phyloP scores from a whole-genome alignment of 30 jellyfish, hydroid and myxozoan genomes.

The Nemopilema nomurai region DNA sequence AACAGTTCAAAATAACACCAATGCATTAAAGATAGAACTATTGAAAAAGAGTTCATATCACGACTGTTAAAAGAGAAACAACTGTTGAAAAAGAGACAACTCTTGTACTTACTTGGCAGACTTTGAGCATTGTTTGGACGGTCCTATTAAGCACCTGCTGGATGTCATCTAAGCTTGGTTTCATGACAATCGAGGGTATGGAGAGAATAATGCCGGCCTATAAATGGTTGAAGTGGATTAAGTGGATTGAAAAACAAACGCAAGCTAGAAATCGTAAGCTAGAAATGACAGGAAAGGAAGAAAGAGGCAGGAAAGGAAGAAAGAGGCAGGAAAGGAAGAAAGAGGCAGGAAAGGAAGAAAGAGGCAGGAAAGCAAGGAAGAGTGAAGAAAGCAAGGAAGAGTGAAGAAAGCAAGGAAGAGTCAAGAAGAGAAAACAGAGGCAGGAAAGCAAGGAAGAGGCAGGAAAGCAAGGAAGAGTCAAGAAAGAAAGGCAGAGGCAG shows the following conservation, averaged over 20 bases:
- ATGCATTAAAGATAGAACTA: no score
- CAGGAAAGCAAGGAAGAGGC: neutral
- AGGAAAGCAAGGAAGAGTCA: neutral
- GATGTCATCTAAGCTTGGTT: slow-evolving; percentile 75
- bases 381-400: neutral
- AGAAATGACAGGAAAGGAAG: no score
- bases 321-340: neutral
- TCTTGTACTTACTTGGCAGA: slow-evolving; percentile 45
- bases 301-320: neutral
- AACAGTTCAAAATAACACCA: neutral
- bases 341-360: neutral
- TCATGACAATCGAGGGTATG: slow-evolving; percentile 79
- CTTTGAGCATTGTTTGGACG: slow-evolving; percentile 71
- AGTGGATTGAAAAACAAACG: neutral
- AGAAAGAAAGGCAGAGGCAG: neutral
- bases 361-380: neutral
- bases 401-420: neutral
- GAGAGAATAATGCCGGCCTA: slow-evolving; percentile 70
- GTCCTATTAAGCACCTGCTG: slow-evolving; percentile 76
- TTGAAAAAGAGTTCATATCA: no score
- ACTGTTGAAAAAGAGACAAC: neutral
- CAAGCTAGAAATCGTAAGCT: neutral
- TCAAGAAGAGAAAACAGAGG: no score
- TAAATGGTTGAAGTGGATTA: neutral
- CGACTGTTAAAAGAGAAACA: neutral